Percentiles rank a stretch among this genome's conserved stretches.
Evolutionary conservation across 2,113 vertebrate genomes (phyloP).

Genomic region (Gasterosteus aculeatus): DNA sequence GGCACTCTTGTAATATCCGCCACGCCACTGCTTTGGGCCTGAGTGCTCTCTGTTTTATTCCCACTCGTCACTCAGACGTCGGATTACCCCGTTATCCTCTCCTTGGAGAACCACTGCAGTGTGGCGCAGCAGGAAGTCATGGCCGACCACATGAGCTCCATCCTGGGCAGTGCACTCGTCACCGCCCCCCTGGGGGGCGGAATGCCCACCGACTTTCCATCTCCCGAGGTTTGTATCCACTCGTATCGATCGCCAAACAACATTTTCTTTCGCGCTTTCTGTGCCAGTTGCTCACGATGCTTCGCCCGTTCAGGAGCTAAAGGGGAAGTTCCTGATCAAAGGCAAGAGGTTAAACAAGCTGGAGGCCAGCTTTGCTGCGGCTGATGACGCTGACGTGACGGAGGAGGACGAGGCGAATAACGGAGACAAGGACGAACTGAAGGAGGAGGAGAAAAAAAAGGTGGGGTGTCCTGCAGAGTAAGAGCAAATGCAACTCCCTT

Average conservation of each 20-base stretch:
- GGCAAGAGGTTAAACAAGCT: slow-evolving; percentile 91
- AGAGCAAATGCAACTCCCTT: no score
- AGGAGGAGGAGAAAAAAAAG: slow-evolving; percentile 64
- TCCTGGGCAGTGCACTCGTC: slow-evolving; percentile 88
- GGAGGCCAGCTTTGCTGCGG: slow-evolving; percentile 70
- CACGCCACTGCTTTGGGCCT: not conserved
- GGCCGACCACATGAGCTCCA: slow-evolving; percentile 86
- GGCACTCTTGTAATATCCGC: not conserved
- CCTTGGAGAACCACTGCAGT: slow-evolving; percentile 96
- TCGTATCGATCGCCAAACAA: not conserved
- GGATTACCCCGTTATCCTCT: slow-evolving; percentile 93
- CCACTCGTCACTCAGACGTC: slow-evolving; percentile 79
- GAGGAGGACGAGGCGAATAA: slow-evolving; percentile 92
- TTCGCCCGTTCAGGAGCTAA: slow-evolving; percentile 84
- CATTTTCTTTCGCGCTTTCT: not conserved
- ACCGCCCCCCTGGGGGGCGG: slow-evolving; percentile 83
- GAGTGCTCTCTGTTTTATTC: not conserved
- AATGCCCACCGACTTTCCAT: slow-evolving; percentile 85
- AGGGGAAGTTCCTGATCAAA: slow-evolving; percentile 93
- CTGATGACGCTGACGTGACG: slow-evolving; percentile 84
- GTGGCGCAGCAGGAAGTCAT: slow-evolving; percentile 92
- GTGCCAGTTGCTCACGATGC: not conserved
- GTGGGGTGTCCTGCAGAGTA: slow-evolving; percentile 17
- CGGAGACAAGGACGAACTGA: slow-evolving; percentile 71
- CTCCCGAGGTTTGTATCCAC: slow-evolving; percentile 86